Conservation (phyloP, 2,888 invertebrate species). For the Drosophila kuntzei region DNA sequence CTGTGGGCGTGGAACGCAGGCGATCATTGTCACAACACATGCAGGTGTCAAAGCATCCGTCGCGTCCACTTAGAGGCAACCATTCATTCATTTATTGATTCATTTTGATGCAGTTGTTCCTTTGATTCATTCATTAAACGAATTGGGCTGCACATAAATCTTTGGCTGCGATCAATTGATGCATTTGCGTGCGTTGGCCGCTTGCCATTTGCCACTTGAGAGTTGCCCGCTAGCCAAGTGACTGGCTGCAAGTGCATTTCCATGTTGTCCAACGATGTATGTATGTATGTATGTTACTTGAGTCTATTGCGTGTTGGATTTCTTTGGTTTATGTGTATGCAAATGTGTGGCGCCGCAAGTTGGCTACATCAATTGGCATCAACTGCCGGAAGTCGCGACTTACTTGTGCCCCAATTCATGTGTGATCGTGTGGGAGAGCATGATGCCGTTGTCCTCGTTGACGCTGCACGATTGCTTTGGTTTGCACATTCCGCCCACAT, state of each 20-base stretch:
- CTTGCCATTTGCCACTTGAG: slow-evolving; percentile 24
- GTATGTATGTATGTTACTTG: too few species aligned
- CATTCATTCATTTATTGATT: slow-evolving; percentile 57
- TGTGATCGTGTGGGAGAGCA: slow-evolving; percentile 94
- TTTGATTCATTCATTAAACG: slow-evolving; percentile 73
- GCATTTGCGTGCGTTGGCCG: slow-evolving; percentile 61
- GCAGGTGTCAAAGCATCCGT: slow-evolving; percentile 72
- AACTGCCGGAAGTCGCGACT: slow-evolving; percentile 84
- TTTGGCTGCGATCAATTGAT: slow-evolving; percentile 59
- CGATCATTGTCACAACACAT: slow-evolving; percentile 78
- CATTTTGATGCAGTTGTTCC: slow-evolving; percentile 31
- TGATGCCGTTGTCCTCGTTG: slow-evolving; percentile 95
- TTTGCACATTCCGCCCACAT: slow-evolving; percentile 95
- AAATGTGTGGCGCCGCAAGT: slow-evolving; percentile 28
- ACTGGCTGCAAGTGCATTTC: slow-evolving; percentile 54
- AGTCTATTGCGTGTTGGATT: slow-evolving; percentile 12
- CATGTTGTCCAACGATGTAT: slow-evolving; percentile 55
- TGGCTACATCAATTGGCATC: background rate
- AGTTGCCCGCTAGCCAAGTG: slow-evolving; percentile 26
- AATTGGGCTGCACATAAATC: slow-evolving; percentile 73
- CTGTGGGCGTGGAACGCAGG: slow-evolving; percentile 71
- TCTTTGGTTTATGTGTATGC: slow-evolving; percentile 2
- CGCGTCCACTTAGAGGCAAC: slow-evolving; percentile 67
- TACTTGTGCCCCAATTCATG: slow-evolving; percentile 97
- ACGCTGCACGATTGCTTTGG: slow-evolving; percentile 94